Evolutionary conservation across 2,888 invertebrate genomes (phyloP).

Genomic region (Drosophila dives): DNA sequence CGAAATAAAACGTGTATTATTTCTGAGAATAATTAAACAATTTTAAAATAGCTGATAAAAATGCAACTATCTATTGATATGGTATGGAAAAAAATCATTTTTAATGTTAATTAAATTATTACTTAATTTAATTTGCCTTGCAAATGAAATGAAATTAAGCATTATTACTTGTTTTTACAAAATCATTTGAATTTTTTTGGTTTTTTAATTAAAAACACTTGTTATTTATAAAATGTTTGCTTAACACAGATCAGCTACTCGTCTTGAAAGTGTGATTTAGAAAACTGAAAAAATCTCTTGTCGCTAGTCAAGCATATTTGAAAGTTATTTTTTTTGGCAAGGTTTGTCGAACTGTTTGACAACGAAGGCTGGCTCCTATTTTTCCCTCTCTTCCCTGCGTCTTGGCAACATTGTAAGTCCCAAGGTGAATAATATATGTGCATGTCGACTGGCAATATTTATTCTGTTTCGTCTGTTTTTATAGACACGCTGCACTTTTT

Average conservation of each 20-base stretch:
- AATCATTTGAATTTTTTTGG: too few relatives aligned
- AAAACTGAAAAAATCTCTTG: neutral
- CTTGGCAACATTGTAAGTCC: constrained; percentile 11
- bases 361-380: neutral
- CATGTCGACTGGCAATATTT: constrained; percentile 15
- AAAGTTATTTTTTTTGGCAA: neutral
- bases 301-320: neutral
- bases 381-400: neutral
- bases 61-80: neutral
- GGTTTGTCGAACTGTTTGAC: constrained; percentile 7
- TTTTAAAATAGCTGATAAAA: neutral
- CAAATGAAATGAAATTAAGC: too few relatives aligned
- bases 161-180: neutral
- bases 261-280: neutral
- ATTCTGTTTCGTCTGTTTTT: constrained; percentile 17
- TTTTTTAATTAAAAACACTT: too few relatives aligned
- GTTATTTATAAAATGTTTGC: too few relatives aligned
- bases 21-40: neutral
- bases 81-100: neutral
- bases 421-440: constrained; percentile 34
- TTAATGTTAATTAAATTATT: too few relatives aligned
- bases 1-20: neutral
- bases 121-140: too few relatives aligned
- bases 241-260: neutral
- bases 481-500: constrained; percentile 34